Evolutionary conservation across 1,140 invertebrate genomes (phyloP), one percentile per base, ranked within the genome.

Genomic region (Pseudachorutes palmiensis): DNA sequence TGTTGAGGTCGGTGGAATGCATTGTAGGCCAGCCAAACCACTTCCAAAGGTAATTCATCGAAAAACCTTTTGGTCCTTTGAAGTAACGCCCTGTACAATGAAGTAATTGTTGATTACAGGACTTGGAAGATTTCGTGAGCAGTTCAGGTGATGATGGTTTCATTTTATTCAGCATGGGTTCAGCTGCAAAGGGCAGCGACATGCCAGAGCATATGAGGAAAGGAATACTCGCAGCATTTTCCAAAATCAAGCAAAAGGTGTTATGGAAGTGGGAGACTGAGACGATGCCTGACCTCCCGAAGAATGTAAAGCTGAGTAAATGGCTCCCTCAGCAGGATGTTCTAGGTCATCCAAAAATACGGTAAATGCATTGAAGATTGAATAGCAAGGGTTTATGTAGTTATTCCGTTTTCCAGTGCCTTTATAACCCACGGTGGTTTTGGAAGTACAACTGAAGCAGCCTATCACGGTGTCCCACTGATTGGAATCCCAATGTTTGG

Each of bases 91-190:
- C 16, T 41, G 41, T 14, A 9, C 29, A 64, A 51, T 26, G 16
- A 26, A 29, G 12, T 51, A 2, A 28, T 29, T 5, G 2, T 28
- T 19, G 30, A 14, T 58, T 68, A 32, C 24, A 69, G 49, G 74
- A 75, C 63, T 61, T 76, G 26, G 66, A 74, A 67, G 48, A 69
- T 29, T 73, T 71, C 58, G 55, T 71, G 1, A 67, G 75, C 28
- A 72, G 67, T n/a, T 64, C 58, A 5, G 73, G 77, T 14, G 30
- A 41, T 16, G 76, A 87, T 72, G 88, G 88, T 0, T 83, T 88
- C 1, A 82, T 90, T 33, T 86, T 85, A 65, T 86, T 90, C 70
- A 87, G 85, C 68, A 83, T 89, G 72, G 88, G 88, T 28, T 86
- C 65, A 19, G 28, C 66, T 1, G 19, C 67, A 1, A 60, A 68